Conservation (phyloP, 1,140 invertebrate species). For the Micrasema minimum region DNA sequence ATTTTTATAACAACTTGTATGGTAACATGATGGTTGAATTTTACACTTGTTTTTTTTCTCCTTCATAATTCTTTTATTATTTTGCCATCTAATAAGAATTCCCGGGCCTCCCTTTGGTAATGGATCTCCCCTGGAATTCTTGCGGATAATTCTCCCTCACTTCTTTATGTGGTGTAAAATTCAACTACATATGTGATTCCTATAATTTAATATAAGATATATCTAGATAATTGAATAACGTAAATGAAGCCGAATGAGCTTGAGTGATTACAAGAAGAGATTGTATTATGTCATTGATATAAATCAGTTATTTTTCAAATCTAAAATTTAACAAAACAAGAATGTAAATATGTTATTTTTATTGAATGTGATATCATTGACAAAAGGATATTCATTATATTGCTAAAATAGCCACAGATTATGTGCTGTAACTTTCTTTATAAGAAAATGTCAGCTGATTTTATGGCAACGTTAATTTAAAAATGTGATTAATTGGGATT, state of each 20-base stretch:
- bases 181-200: conserved; percentile 47
- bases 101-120: conserved; percentile 20
- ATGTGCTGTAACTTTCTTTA: conserved; percentile 12
- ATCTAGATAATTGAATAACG: conserved; percentile 48
- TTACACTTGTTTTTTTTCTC: conserved; percentile 40
- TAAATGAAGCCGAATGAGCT: conserved; percentile 50
- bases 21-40: conserved; percentile 43
- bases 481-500: conserved; percentile 9
- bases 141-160: conserved; percentile 22
- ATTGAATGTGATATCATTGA: conserved; percentile 30
- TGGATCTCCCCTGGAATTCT: conserved; percentile 46
- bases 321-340: conserved; percentile 32
- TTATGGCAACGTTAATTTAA: neutral
- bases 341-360: conserved; percentile 36
- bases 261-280: conserved; percentile 30
- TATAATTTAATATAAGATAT: conserved; percentile 46
- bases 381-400: conserved; percentile 12
- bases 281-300: conserved; percentile 37
- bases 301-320: conserved; percentile 24
- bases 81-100: conserved; percentile 29
- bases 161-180: conserved; percentile 47
- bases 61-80: conserved; percentile 22
- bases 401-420: conserved; percentile 6
- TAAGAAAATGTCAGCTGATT: conserved; percentile 5
- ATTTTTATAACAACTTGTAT: conserved; percentile 53